phyloP scores from a whole-genome alignment of 2,888 invertebrate genomes.

The Itoplectis maculator region DNA sequence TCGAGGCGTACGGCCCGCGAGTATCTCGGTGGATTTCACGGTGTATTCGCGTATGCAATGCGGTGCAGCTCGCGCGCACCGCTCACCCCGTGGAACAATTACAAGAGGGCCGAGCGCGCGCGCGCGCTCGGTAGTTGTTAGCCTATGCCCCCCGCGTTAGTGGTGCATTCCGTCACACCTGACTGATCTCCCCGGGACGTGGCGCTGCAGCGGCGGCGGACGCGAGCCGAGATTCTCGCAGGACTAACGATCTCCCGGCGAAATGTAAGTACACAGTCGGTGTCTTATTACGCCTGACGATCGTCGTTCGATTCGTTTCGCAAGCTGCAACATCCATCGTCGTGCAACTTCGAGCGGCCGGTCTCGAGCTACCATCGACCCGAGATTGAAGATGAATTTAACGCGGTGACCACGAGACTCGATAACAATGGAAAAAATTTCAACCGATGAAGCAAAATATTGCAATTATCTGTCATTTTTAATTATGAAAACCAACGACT shows the following conservation, averaged over 20 bases:
- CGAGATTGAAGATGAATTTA: no score
- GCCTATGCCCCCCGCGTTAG: constrained; percentile 81
- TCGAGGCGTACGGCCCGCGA: no score
- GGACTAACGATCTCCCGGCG: constrained; percentile 67
- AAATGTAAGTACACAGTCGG: constrained; percentile 65
- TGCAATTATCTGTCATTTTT: no score
- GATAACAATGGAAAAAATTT: no score
- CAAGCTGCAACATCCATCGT: constrained; percentile 55
- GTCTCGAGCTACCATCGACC: no score
- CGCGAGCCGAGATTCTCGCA: constrained; percentile 48
- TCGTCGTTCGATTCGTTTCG: constrained; percentile 65
- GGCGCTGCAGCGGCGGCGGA: constrained; percentile 71
- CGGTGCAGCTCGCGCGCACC: constrained; percentile 3
- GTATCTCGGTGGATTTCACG: constrained; percentile 20
- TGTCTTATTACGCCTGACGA: constrained; percentile 65
- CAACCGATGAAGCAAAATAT: no score
- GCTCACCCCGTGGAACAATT: constrained; percentile 77
- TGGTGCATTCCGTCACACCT: constrained; percentile 83
- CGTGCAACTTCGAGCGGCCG: constrained; percentile 14
- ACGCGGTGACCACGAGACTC: no score
- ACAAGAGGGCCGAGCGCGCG: constrained; percentile 75
- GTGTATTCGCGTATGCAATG: constrained; percentile 9
- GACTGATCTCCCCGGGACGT: constrained; percentile 73
- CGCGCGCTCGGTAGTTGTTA: constrained; percentile 79
- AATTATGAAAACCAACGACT: no score